Evolutionary conservation across 37 sponge, comb jelly and placozoan species (phyloP).

Genomic region (Cliona cf. orientalis): DNA sequence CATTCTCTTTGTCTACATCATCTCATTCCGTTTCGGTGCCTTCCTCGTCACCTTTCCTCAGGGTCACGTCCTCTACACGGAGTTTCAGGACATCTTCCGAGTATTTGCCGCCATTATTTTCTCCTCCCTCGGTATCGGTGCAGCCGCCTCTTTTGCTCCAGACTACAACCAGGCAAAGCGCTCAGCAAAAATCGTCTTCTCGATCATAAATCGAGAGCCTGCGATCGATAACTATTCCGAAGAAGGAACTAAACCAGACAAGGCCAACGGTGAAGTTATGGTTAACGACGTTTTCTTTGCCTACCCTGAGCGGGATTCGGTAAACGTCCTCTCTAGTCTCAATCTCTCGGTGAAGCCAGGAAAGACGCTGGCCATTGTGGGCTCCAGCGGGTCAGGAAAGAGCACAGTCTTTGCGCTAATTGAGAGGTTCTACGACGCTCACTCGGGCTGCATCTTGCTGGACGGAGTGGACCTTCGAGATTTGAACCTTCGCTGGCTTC

Average conservation of each 20-base stretch:
- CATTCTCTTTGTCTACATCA: constrained; percentile 54
- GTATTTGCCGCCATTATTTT: constrained; percentile 75
- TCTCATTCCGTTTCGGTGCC: constrained; percentile 78
- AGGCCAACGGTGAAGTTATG: constrained; percentile 42
- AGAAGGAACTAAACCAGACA: constrained; percentile 56
- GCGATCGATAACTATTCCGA: constrained; percentile 63
- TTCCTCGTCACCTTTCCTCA: constrained; percentile 49
- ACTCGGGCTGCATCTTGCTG: constrained; percentile 39
- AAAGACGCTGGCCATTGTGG: constrained; percentile 90
- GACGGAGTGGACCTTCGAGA: constrained; percentile 51
- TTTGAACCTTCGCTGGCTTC: constrained; percentile 82
- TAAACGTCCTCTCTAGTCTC: constrained; percentile 60
- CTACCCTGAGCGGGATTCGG: constrained; percentile 78
- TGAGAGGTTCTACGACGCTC: constrained; percentile 85
- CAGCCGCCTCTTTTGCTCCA: constrained; percentile 66
- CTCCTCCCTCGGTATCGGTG: constrained; percentile 56
- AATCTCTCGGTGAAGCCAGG: constrained; percentile 65
- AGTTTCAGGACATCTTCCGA: constrained; percentile 34
- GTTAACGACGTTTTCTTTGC: constrained; percentile 67
- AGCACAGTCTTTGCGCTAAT: constrained; percentile 90
- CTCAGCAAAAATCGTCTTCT: constrained; percentile 67
- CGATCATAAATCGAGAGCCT: constrained; percentile 61
- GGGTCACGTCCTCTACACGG: constrained; percentile 14
- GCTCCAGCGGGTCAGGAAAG: constrained; percentile 96
- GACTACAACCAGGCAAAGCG: constrained; percentile 59